These are phyloP conservation scores for Netelia inedita DNA, from an alignment of 2,888 invertebrate genomes.

Conservation along the genomic window DNA sequence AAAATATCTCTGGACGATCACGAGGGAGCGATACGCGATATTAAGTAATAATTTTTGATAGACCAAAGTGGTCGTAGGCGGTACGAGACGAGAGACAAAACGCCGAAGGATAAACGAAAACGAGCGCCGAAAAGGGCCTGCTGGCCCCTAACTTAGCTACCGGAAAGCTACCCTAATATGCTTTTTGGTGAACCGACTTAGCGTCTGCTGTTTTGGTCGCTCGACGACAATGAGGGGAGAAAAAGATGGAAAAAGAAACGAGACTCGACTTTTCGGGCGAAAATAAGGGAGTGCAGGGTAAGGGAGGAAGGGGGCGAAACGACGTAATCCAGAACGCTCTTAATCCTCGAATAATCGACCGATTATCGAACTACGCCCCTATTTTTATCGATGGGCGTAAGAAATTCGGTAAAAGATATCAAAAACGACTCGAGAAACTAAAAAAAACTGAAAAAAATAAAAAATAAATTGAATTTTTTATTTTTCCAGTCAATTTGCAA, in stretches of 20 bases:
- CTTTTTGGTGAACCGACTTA: not conserved
- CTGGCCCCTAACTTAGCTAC: conserved; percentile 17
- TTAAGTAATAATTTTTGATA: conserved; percentile 68
- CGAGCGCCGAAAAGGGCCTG: conserved; percentile 24
- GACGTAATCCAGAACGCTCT: conserved; percentile 68
- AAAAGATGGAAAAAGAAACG: not conserved
- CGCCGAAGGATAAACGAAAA: conserved; percentile 1
- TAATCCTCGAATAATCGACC: conserved; percentile 59
- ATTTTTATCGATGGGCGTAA: conserved; percentile 7
- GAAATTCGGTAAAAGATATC: too few species aligned
- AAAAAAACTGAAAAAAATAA: not conserved
- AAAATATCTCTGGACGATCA: conserved; percentile 29
- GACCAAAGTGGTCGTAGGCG: conserved; percentile 53
- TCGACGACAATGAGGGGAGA: not conserved
- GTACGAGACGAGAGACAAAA: conserved; percentile 39
- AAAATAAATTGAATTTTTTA: not conserved
- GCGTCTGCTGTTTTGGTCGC: conserved; percentile 4
- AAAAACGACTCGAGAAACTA: not conserved
- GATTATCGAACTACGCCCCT: conserved; percentile 56
- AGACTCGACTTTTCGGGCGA: conserved; percentile 20
- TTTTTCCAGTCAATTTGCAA: not conserved
- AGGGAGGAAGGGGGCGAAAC: too few species aligned
- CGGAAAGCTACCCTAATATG: conserved; percentile 27
- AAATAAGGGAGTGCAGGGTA: conserved; percentile 13
- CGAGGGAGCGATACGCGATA: conserved; percentile 38